Evolutionary conservation across 2,113 vertebrate species (phyloP), one percentile per base, ranked within the genome.

Genomic region (Odontesthes bonariensis): DNA sequence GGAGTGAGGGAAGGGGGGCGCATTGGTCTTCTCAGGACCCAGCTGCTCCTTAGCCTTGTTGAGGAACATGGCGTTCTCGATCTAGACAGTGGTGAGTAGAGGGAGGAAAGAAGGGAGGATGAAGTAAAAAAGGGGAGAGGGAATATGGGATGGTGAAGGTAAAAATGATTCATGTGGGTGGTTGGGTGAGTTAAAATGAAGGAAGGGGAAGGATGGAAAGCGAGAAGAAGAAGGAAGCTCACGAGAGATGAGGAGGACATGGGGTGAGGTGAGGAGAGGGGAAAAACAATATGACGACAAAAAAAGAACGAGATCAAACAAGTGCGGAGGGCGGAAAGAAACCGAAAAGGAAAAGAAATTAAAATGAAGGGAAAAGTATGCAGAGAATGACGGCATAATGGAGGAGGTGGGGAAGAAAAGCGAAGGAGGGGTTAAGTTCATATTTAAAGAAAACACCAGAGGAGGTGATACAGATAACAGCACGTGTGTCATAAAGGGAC

Each of bases 61-160:
- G 90, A 99, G 96, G 92, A 99, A 99, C 97, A 99, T 99, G 76
- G 96, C 96, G 94, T 97, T 99, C 87, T 99, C 98, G 49, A 99
- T 97, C 98, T 99, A 84, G 44, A 78, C 0, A 23, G 62, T 32
- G 59, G 59, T 5, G 32, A 71, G 79, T 19, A 40, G 60, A 81
- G 40, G 66, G 64, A 62, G 66, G 70, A 62, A 20, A 51, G 57
- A 40, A 47, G 67, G 63, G 69, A 16, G 60, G 44, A 64, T 55
- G 72, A 69, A 64, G 69, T 23, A 47, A 65, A 47, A 54, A 70
- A 77, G 55, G 60, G 35, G 64, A 56, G 27, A 57, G 67, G 31
- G 54, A 40, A 58, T 23, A 23, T 17, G 8, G 75, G 65, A 69
- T 20, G 74, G 40, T 44, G 17, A 52, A 46, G 55, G 57, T 64